A percentile compares a stretch with the other conserved stretches of the same genome.
Conservation (phyloP, 2,113 vertebrate genomes). For the Antennarius striatus region DNA sequence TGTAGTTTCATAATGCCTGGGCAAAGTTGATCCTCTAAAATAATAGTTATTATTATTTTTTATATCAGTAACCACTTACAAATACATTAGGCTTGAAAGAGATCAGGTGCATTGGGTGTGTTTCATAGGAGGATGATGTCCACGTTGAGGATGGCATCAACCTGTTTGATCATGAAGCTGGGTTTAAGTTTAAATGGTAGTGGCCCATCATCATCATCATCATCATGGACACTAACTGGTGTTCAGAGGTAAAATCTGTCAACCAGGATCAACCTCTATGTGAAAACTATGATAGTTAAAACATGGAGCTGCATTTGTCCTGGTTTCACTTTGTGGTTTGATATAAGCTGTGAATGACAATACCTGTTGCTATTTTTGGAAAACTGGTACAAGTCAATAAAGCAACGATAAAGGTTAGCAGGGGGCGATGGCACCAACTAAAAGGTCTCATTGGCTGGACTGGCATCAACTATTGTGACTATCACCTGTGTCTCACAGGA, state of each 20-base stretch:
- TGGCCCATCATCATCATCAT: not conserved
- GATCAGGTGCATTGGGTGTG: too few relatives aligned
- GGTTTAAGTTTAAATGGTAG: not conserved
- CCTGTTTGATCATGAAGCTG: not conserved
- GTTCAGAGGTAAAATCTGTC: not conserved
- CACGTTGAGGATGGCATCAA: constrained; percentile 5
- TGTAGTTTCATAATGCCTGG: not conserved
- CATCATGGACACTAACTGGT: not conserved
- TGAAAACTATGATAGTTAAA: too few relatives aligned
- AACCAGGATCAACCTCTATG: not conserved
- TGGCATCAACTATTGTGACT: not conserved
- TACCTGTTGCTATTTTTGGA: constrained; percentile 31
- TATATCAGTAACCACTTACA: too few relatives aligned
- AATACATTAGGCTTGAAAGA: too few relatives aligned
- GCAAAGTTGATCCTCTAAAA: constrained; percentile 8
- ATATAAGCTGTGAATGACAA: constrained; percentile 19
- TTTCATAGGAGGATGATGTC: not conserved
- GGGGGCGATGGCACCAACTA: not conserved
- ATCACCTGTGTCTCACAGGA: not conserved
- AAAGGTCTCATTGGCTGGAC: constrained; percentile 24
- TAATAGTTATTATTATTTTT: not conserved
- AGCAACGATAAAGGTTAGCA: constrained; percentile 28
- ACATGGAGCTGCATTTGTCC: not conserved
- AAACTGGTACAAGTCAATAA: constrained; percentile 29
- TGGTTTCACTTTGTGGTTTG: not conserved